These are phyloP conservation scores for Aepyceros melampus DNA, from an alignment of 2,113 vertebrate species.

Conservation along the genomic window DNA sequence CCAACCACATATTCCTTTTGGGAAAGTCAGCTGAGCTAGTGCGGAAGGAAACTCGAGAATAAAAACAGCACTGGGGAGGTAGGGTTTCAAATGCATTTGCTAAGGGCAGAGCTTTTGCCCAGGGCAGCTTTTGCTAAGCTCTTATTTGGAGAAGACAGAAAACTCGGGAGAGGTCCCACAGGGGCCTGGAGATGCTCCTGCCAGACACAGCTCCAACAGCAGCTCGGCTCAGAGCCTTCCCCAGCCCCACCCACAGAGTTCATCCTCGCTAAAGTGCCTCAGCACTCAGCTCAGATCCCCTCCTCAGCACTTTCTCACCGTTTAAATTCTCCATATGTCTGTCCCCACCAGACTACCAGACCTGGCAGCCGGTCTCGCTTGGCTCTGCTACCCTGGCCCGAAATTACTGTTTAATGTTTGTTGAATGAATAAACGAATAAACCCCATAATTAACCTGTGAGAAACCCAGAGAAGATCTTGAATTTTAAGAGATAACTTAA, in stretches of 20 bases:
- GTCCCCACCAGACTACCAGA: neutral
- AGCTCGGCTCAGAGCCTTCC: fast-evolving
- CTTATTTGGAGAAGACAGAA: neutral
- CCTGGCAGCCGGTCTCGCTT: neutral
- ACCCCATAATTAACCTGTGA: neutral
- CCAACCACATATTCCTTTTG: neutral
- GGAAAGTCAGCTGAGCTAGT: neutral
- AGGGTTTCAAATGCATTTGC: neutral
- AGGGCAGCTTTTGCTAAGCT: neutral
- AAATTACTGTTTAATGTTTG: neutral
- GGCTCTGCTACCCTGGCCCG: neutral
- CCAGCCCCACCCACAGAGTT: neutral
- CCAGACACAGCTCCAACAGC: neutral
- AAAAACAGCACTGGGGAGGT: neutral
- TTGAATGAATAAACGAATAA: neutral
- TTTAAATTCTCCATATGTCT: neutral
- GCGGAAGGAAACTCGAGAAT: neutral
- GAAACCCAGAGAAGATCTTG: neutral
- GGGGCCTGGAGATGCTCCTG: neutral
- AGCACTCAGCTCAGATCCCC: neutral
- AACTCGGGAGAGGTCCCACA: neutral
- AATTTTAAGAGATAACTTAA: neutral
- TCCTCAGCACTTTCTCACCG: neutral
- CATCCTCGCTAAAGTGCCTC: fast-evolving
- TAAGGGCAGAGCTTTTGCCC: neutral